A percentile compares a stretch with the other conserved stretches of the same genome.
Conservation (phyloP, 2,797 vertebrate species). For the Galago senegalensis region DNA sequence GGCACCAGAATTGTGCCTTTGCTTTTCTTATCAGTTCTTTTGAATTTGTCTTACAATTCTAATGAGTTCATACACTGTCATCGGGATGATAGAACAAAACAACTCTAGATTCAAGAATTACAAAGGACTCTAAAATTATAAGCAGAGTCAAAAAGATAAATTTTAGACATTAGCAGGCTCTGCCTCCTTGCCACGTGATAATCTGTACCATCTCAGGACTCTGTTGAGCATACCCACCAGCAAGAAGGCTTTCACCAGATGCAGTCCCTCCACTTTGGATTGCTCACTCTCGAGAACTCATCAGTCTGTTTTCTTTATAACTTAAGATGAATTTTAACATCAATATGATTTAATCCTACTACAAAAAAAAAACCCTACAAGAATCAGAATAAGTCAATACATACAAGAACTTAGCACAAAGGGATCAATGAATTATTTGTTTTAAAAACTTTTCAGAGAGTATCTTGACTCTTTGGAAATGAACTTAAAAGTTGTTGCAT, state of each 20-base stretch:
- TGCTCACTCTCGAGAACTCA: no score
- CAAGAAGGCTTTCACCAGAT: background rate
- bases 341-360: background rate
- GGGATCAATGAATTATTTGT: constrained; percentile 7
- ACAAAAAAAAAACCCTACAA: background rate
- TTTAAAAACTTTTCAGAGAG: background rate
- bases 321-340: constrained; percentile 10
- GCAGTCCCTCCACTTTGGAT: background rate
- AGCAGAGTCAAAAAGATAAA: background rate
- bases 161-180: background rate
- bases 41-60: background rate
- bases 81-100: background rate
- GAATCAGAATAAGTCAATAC: background rate
- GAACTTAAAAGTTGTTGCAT: constrained; percentile 20
- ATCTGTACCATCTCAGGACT: background rate
- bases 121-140: constrained; percentile 7
- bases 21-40: constrained; percentile 11
- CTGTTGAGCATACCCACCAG: background rate
- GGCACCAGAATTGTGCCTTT: background rate
- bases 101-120: constrained; percentile 2
- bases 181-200: background rate
- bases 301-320: no score
- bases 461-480: background rate
- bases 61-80: background rate
- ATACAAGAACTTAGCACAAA: background rate